Base-by-base conservation (phyloP, 2,797 vertebrate species). In the Delichon dasypus region DNA sequence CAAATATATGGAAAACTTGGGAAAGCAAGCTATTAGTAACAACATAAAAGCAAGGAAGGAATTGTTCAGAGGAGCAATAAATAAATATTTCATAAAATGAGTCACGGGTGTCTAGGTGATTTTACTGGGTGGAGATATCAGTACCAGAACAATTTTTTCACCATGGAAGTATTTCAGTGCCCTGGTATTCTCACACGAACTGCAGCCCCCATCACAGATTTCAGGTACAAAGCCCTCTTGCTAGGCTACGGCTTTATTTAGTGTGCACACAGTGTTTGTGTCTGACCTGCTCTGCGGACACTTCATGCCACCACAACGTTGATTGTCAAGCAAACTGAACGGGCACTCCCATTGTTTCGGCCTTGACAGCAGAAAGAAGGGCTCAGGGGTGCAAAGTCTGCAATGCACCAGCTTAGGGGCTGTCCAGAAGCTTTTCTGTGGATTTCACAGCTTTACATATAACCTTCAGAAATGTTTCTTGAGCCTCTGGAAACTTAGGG, bases 391-490 rank as follows among this genome's bases (percentile, higher is more conserved):
- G 17, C 13, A 53, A 74, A 73, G 13, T 45, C 42, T 50, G 29
- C 13, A 32, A 64, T 22, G 40, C 23, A 1, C 3, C 38, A 45
- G 18, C 65, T 87, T 61, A 87, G 68, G 25, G 14, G 25, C 72
- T 76, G 34, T 86, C 58, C 61, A 65, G 60, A 83, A 72, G 55
- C 36, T 94, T 91, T 75, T 32, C 66, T 58, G 26, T 53, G 34
- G 58, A 51, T 94, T 92, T 94, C 38, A 51, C 16, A 60, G 13
- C 40, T 85, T 80, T 79, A 64, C 7, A 30, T 29, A 55, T 34
- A 95, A 67, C 36, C n/a, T 74, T 93, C 75, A 86, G 36, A 91
- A 88, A 64, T 51, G 18, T 53, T 72, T 61, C 65, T 65, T 66
- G 50, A 86, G 65, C 22, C 6, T n/a, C 64, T 91, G 48, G 47